Percentiles rank a stretch among this genome's conserved stretches.
Evolutionary conservation across 2,888 invertebrate genomes (phyloP).

Genomic region (Ctena decussata): DNA sequence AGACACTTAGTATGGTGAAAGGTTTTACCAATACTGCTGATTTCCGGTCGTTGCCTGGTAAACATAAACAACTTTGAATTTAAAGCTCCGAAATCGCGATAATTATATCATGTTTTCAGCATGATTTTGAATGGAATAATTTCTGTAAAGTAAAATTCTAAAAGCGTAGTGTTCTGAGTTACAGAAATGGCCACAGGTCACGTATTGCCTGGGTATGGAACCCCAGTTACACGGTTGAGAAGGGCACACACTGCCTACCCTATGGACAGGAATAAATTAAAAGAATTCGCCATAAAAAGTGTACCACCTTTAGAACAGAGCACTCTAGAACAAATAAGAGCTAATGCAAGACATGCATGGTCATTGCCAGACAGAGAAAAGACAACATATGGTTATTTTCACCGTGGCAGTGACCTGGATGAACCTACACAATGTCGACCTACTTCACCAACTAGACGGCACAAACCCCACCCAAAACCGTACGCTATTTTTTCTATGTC

Average conservation of each 20-base stretch:
- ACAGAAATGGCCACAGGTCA: constrained; percentile 81
- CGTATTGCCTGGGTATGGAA: constrained; percentile 81
- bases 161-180: neutral
- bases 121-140: neutral
- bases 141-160: neutral
- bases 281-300: constrained; percentile 62
- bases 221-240: constrained; percentile 75
- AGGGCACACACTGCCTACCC: constrained; percentile 77
- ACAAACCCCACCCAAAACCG: constrained; percentile 84
- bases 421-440: constrained; percentile 73
- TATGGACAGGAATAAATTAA: constrained; percentile 70
- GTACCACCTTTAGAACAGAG: constrained; percentile 58
- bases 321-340: constrained; percentile 74
- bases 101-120: neutral
- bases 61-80: constrained; percentile 65
- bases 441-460: constrained; percentile 76
- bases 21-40: no score
- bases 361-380: constrained; percentile 57
- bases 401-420: constrained; percentile 65
- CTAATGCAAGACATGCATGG: constrained; percentile 78
- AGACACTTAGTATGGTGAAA: no score
- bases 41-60: constrained; percentile 72
- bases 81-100: neutral
- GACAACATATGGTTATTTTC: constrained; percentile 80
- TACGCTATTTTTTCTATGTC: constrained; percentile 64